Evolutionary conservation across 53 echinoderm and acorn worm genomes (phyloP).

Genomic region (Echinarachnius parma): DNA sequence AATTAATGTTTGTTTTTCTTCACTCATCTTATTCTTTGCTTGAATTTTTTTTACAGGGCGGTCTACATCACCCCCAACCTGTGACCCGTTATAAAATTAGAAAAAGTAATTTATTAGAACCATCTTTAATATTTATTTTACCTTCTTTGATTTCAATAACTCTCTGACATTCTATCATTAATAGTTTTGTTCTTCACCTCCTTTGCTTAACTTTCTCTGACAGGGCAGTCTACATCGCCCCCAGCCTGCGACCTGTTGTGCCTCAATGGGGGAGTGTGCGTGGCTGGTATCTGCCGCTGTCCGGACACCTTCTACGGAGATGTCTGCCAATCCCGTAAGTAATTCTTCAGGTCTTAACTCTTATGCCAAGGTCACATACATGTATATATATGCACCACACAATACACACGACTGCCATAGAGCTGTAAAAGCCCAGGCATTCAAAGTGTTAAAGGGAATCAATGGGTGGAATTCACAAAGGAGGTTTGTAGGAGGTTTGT

Average conservation of each 20-base stretch:
- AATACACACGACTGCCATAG: too few relatives aligned
- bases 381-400: too few relatives aligned
- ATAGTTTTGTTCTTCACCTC: neutral
- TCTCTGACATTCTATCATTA: too few relatives aligned
- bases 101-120: too few relatives aligned
- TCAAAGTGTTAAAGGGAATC: too few relatives aligned
- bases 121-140: too few relatives aligned
- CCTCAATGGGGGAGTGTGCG: conserved; percentile 60
- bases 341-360: neutral
- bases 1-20: neutral
- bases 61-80: conserved; percentile 4
- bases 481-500: too few relatives aligned
- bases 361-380: neutral
- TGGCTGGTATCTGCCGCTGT: conserved; percentile 50
- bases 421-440: too few relatives aligned
- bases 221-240: conserved; percentile 2
- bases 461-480: too few relatives aligned
- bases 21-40: neutral
- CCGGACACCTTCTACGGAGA: conserved; percentile 47
- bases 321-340: conserved; percentile 70
- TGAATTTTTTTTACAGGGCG: conserved; percentile 19
- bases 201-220: neutral
- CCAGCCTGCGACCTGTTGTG: conserved; percentile 28
- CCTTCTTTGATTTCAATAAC: too few relatives aligned
- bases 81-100: too few relatives aligned